Evolutionary conservation across 2,888 invertebrate genomes (phyloP).

Genomic region (Sminthurinus aureus): DNA sequence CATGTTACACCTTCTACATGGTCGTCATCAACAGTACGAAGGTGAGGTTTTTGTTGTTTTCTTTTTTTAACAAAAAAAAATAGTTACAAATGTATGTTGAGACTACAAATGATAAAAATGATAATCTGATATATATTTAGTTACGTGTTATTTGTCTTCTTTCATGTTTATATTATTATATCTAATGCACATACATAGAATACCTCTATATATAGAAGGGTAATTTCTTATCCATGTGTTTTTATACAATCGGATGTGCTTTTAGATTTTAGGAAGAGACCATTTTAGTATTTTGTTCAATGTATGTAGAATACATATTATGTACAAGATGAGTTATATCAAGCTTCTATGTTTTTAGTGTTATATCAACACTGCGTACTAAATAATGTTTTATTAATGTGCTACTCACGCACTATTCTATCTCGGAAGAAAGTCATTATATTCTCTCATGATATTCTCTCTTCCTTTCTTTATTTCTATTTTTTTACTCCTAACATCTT

Average conservation of each 20-base stretch:
- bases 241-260: no score
- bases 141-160: neutral
- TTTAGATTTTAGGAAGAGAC: no score
- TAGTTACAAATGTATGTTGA: no score
- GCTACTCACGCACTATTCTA: neutral
- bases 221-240: no score
- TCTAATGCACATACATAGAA: neutral
- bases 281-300: no score
- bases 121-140: no score
- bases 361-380: neutral
- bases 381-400: neutral
- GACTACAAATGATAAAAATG: no score
- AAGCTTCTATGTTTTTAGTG: no score
- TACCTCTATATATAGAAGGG: neutral
- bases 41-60: slow-evolving; percentile 42
- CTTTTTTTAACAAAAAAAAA: neutral
- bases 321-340: no score
- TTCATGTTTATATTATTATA: neutral
- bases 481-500: no score
- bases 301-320: no score
- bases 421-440: neutral
- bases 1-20: slow-evolving; percentile 88
- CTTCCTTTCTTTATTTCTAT: neutral
- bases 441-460: no score
- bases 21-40: slow-evolving; percentile 81